These are phyloP conservation scores for Pelodiscus sinensis DNA, from an alignment of 2,113 vertebrate genomes.

Conservation along the genomic window DNA sequence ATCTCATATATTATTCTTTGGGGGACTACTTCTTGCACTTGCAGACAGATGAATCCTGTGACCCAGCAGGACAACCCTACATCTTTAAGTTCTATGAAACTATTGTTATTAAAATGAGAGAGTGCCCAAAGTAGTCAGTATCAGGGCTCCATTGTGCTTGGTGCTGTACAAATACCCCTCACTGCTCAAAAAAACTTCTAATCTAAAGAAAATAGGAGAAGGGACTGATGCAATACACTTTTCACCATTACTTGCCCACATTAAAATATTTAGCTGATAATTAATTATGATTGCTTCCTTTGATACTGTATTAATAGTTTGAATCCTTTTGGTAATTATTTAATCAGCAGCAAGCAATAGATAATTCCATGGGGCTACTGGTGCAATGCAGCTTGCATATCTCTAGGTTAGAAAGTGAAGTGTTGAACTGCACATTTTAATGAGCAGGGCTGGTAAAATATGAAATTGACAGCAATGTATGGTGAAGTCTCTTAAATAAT, in stretches of 20 bases:
- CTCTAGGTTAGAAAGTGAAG: conserved; percentile 50
- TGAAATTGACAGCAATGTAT: conserved; percentile 63
- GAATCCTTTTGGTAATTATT: conserved; percentile 46
- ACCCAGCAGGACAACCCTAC: neutral
- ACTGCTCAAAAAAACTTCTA: rapidly evolving
- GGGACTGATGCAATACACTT: neutral
- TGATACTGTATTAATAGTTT: neutral
- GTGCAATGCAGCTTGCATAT: rapidly evolving
- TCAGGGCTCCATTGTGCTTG: neutral
- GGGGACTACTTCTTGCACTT: neutral
- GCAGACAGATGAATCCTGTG: neutral
- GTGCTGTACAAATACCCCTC: rapidly evolving
- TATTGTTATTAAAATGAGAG: rapidly evolving
- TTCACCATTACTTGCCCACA: neutral
- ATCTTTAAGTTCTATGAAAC: neutral
- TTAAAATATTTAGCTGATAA: neutral
- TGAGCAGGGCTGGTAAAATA: conserved; percentile 45
- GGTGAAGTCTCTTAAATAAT: conserved; percentile 63
- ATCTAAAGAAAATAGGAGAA: neutral
- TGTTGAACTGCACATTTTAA: conserved; percentile 63
- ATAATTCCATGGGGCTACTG: conserved; percentile 28
- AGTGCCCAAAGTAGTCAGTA: rapidly evolving
- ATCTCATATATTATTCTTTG: neutral
- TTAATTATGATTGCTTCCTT: neutral
- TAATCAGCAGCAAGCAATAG: conserved; percentile 7